phyloP scores from a whole-genome alignment of 2,888 invertebrate genomes.

The Melieria crassipennis region DNA sequence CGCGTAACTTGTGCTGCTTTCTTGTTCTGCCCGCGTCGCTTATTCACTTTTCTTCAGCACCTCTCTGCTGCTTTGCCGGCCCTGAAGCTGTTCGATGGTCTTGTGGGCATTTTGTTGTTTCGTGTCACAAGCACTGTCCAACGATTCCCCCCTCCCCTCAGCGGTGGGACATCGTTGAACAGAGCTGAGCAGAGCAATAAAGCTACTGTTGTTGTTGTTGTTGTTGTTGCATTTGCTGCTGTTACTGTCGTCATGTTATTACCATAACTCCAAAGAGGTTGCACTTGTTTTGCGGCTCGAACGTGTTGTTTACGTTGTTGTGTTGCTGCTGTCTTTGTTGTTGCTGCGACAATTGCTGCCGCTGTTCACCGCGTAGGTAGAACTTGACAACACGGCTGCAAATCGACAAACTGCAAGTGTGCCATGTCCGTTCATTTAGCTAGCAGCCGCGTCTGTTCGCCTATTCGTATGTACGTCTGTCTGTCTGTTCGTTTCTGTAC shows the following conservation, averaged over 20 bases:
- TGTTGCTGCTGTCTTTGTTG: constrained; percentile 1
- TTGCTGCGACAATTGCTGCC: constrained; percentile 13
- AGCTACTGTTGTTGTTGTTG: constrained; percentile 5
- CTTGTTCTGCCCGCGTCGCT: too few species aligned
- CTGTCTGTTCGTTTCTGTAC: neutral
- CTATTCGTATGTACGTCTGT: constrained; percentile 2
- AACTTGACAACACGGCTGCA: constrained; percentile 16
- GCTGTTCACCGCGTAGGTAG: constrained; percentile 17
- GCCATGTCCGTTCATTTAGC: too few species aligned
- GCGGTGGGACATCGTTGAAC: too few species aligned
- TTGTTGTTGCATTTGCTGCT: too few species aligned
- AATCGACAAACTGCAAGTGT: neutral
- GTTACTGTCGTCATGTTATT: constrained; percentile 11
- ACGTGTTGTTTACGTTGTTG: constrained; percentile 21
- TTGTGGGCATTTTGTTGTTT: too few species aligned
- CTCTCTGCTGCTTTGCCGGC: too few species aligned
- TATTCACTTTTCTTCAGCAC: too few species aligned
- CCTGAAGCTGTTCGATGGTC: too few species aligned
- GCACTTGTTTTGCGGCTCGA: constrained; percentile 22
- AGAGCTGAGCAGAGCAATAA: too few species aligned
- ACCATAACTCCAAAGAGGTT: constrained; percentile 16
- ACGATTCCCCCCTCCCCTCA: too few species aligned
- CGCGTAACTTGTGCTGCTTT: too few species aligned
- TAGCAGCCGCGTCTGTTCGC: neutral
- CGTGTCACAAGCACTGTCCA: too few species aligned